Evolutionary conservation across 2,113 vertebrate genomes (phyloP).

Genomic region (Aramus guarauna): DNA sequence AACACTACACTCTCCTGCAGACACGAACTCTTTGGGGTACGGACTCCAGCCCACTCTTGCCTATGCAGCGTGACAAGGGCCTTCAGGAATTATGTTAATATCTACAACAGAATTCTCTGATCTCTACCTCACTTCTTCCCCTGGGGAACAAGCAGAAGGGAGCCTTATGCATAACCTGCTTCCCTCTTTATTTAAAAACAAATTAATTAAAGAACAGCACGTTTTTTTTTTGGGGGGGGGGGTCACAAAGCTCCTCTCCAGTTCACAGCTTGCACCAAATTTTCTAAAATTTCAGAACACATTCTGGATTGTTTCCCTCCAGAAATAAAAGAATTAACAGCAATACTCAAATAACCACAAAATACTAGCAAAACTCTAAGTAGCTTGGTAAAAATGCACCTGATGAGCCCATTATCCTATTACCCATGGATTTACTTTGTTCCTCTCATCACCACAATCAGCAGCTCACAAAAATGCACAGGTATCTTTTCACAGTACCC

Average conservation of each 20-base stretch:
- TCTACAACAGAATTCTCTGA: not conserved
- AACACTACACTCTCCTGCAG: not conserved
- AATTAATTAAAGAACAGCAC: not conserved
- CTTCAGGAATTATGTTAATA: not conserved
- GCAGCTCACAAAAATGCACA: not conserved
- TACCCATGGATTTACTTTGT: not conserved
- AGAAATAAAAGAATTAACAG: not conserved
- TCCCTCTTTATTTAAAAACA: not conserved
- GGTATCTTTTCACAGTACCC: not conserved
- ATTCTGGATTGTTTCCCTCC: not conserved
- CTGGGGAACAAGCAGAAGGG: not conserved
- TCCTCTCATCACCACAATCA: not conserved
- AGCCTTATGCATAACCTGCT: not conserved
- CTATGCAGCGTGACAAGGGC: not conserved
- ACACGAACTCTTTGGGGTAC: accelerated
- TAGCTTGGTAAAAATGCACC: not conserved
- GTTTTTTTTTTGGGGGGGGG: not conserved
- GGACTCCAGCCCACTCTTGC: not conserved
- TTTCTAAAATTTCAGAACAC: not conserved
- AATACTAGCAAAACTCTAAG: not conserved
- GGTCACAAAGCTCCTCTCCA: not conserved
- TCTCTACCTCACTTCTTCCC: not conserved
- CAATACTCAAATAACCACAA: not conserved
- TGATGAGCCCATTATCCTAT: not conserved
- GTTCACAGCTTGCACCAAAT: not conserved